A percentile compares a stretch with the other conserved stretches of the same genome.
Conservation (phyloP, 92 coral and sea anemone genomes). For the Isaurus tuberculatus region DNA sequence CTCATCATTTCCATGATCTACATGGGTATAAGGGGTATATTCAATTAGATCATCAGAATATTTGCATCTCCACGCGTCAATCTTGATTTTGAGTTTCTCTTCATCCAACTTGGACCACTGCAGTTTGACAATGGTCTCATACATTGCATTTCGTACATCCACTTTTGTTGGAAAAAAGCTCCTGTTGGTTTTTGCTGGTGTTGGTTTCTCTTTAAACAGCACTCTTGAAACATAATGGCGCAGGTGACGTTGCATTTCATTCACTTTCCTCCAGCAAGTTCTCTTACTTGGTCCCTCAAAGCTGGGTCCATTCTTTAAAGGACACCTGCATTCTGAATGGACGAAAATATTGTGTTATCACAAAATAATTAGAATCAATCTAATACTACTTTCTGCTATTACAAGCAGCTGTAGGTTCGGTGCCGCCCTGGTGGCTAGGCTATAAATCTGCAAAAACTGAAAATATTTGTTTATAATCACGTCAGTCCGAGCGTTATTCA, state of each 20-base stretch:
- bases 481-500: too few species aligned
- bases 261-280: background rate
- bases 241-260: slow-evolving; percentile 40
- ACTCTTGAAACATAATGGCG: slow-evolving; percentile 4
- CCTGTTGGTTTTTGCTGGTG: background rate
- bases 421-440: too few species aligned
- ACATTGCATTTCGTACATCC: background rate
- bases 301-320: too few species aligned
- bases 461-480: too few species aligned
- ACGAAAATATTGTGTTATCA: too few species aligned
- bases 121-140: background rate
- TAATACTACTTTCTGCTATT: too few species aligned
- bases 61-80: slow-evolving; percentile 20
- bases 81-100: slow-evolving; percentile 14
- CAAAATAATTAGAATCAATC: too few species aligned
- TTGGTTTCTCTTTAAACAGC: background rate
- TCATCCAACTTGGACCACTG: slow-evolving; percentile 35
- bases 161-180: background rate
- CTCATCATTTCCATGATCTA: background rate
- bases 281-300: too few species aligned
- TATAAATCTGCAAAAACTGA: too few species aligned
- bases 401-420: too few species aligned
- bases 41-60: slow-evolving; percentile 10
- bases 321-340: too few species aligned
- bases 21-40: slow-evolving; percentile 23